Conservation (phyloP, 2,888 invertebrate species). For the Drosophila mettleri region DNA sequence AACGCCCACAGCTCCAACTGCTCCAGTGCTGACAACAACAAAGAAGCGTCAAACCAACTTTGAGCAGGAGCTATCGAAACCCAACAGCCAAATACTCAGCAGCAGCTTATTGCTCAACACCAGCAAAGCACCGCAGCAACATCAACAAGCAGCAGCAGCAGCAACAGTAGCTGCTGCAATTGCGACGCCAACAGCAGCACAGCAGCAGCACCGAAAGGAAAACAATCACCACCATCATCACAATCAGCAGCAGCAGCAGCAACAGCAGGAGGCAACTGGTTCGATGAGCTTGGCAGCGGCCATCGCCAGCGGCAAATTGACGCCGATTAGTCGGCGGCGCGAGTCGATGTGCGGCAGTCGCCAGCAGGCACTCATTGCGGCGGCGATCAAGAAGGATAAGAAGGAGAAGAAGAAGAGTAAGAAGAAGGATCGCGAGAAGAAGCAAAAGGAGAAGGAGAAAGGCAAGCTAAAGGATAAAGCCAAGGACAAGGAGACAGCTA, state of each 20-base stretch:
- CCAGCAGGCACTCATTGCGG: slow-evolving; percentile 63
- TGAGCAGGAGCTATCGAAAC: slow-evolving; percentile 81
- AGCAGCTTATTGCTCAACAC: slow-evolving; percentile 68
- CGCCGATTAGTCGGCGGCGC: slow-evolving; percentile 66
- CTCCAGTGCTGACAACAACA: slow-evolving; percentile 28
- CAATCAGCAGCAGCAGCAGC: neutral
- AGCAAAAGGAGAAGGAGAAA: slow-evolving; percentile 50
- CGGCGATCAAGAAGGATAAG: slow-evolving; percentile 67
- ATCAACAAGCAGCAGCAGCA: slow-evolving; percentile 26
- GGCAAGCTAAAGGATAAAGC: slow-evolving; percentile 55
- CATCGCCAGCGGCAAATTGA: slow-evolving; percentile 65
- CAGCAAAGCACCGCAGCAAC: slow-evolving; percentile 46
- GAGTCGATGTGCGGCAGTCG: slow-evolving; percentile 73
- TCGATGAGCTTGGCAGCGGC: slow-evolving; percentile 63
- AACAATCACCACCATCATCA: slow-evolving; percentile 54
- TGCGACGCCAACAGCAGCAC: slow-evolving; percentile 17
- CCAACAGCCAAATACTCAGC: slow-evolving; percentile 70
- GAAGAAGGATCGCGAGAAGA: slow-evolving; percentile 62
- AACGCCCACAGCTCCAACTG: slow-evolving; percentile 35
- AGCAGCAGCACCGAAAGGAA: slow-evolving; percentile 68
- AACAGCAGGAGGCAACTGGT: slow-evolving; percentile 20
- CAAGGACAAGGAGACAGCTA: slow-evolving; percentile 34
- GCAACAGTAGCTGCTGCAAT: slow-evolving; percentile 16
- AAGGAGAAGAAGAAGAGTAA: slow-evolving; percentile 69
- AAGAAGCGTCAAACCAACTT: slow-evolving; percentile 86